phyloP scores from a whole-genome alignment of 2,797 vertebrate genomes.

The Champsocephalus esox region DNA sequence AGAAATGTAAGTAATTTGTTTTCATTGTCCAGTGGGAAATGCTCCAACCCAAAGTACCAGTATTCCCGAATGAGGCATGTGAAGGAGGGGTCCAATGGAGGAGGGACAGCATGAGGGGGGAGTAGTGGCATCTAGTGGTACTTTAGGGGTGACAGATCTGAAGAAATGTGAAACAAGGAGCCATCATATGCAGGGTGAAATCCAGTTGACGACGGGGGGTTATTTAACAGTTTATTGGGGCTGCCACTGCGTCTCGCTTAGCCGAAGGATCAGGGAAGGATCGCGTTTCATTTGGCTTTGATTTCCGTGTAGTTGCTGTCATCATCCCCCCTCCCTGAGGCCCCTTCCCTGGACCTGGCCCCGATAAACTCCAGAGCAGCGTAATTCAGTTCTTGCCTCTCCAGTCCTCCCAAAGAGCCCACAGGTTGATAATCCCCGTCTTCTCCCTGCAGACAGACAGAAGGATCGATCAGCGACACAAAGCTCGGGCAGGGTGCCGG shows the following conservation, averaged over 20 bases:
- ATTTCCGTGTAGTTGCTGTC: slow-evolving; percentile 87
- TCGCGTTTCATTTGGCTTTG: slow-evolving; percentile 88
- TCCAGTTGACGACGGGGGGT: slow-evolving; percentile 48
- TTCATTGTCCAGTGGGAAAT: slow-evolving; percentile 65
- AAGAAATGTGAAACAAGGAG: slow-evolving; percentile 49
- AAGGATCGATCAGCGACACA: slow-evolving; percentile 50
- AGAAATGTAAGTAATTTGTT: slow-evolving; percentile 36
- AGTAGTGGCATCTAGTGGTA: slow-evolving; percentile 30
- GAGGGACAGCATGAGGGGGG: slow-evolving; percentile 33
- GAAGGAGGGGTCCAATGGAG: slow-evolving; percentile 44
- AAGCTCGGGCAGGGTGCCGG: slow-evolving; percentile 26
- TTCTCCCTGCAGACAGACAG: slow-evolving; percentile 83
- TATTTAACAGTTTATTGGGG: slow-evolving; percentile 59
- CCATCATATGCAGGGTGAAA: slow-evolving; percentile 46
- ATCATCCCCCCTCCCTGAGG: slow-evolving; percentile 84
- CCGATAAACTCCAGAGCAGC: slow-evolving; percentile 84
- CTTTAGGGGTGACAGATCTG: slow-evolving; percentile 52
- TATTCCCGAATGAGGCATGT: slow-evolving; percentile 50
- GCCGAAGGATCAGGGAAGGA: slow-evolving; percentile 88
- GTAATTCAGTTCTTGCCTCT: slow-evolving; percentile 88
- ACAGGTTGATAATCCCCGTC: slow-evolving; percentile 87
- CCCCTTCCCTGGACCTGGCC: slow-evolving; percentile 81
- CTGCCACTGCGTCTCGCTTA: slow-evolving; percentile 81
- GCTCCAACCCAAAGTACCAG: slow-evolving; percentile 53
- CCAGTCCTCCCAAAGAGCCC: slow-evolving; percentile 83